phyloP scores from a whole-genome alignment of 2,113 vertebrate species.

The Zosterops borbonicus region DNA sequence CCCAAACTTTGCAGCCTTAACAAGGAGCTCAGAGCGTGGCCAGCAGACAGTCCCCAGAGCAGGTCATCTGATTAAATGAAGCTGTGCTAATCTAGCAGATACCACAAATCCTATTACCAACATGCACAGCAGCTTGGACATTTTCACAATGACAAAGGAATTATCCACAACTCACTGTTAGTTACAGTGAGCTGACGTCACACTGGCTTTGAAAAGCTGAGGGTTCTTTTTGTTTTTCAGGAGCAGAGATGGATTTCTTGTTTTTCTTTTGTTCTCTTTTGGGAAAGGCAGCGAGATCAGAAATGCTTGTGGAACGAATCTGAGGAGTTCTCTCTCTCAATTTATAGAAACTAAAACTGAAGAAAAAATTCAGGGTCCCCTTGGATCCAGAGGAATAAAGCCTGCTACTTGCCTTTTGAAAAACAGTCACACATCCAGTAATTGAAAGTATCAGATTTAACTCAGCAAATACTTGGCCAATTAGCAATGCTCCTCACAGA shows the following conservation, averaged over 20 bases:
- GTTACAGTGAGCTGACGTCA: background rate
- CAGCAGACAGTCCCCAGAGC: background rate
- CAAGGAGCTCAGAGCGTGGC: too few species aligned
- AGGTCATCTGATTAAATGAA: constrained; percentile 60
- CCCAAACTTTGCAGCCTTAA: too few species aligned
- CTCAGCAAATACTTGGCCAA: background rate
- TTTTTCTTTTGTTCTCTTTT: background rate
- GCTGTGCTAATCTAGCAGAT: constrained; percentile 51
- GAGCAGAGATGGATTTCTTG: background rate
- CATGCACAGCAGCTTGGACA: background rate
- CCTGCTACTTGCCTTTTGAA: background rate
- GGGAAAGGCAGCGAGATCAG: background rate
- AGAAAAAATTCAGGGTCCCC: background rate
- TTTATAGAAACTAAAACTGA: background rate
- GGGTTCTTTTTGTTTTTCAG: background rate
- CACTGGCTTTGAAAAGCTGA: background rate
- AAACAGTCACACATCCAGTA: background rate
- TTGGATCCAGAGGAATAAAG: background rate
- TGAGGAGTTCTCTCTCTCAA: background rate
- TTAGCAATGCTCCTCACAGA: background rate
- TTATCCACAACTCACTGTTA: background rate
- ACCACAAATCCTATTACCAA: constrained; percentile 54
- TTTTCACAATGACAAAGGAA: constrained; percentile 44
- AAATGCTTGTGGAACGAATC: background rate
- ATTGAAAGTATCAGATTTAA: background rate